Percentiles rank a stretch among this genome's conserved stretches.
phyloP scores from a whole-genome alignment of 2,113 vertebrate species.

The Acrocephalus kingi region DNA sequence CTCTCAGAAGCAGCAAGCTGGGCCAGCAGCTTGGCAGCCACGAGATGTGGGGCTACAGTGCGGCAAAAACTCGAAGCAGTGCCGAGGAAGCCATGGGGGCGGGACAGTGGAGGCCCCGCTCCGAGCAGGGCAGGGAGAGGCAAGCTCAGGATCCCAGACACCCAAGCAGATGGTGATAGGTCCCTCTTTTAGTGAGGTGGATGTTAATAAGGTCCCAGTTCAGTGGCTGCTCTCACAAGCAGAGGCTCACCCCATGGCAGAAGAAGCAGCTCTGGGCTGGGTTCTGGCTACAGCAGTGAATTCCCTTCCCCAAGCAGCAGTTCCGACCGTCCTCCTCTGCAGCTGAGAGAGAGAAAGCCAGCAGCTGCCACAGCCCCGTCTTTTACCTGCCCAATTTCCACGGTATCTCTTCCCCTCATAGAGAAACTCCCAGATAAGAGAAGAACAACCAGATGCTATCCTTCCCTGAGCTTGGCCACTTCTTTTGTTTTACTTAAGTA shows the following conservation, averaged over 20 bases:
- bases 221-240: neutral
- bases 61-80: neutral
- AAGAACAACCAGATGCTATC: neutral
- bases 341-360: neutral
- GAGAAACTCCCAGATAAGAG: neutral
- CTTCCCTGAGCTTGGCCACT: neutral
- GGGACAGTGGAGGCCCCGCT: neutral
- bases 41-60: neutral
- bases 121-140: neutral
- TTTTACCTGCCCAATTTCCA: neutral
- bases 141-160: neutral
- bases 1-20: neutral
- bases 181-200: neutral
- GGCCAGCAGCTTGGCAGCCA: neutral
- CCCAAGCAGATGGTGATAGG: too few relatives aligned
- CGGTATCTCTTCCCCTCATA: neutral
- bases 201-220: neutral
- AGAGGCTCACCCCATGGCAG: neutral
- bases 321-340: fast-evolving
- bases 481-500: neutral
- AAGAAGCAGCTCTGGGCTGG: neutral
- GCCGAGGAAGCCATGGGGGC: neutral
- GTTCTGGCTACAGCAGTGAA: neutral
- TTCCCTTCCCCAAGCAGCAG: neutral
- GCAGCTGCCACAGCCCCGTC: neutral